These are phyloP conservation scores for Macrobrachium rosenbergii DNA, from an alignment of 1,140 invertebrate genomes.

Conservation along the genomic window DNA sequence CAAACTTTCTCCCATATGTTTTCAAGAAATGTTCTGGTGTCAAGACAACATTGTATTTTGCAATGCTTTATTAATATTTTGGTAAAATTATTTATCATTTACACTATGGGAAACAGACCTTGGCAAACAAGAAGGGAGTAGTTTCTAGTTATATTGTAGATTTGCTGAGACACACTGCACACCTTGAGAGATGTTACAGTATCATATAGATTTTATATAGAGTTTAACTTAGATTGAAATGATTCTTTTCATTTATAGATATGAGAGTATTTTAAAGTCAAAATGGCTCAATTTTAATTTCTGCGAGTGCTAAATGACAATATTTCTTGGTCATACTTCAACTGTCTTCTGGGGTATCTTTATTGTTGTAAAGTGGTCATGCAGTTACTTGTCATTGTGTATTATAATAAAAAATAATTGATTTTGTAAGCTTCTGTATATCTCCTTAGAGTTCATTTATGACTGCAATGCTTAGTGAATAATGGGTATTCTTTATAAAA, in stretches of 20 bases:
- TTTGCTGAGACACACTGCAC: slow-evolving; percentile 47
- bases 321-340: slow-evolving; percentile 21
- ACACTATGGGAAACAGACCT: no score
- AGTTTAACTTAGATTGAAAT: slow-evolving; percentile 36
- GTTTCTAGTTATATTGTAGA: slow-evolving; percentile 37
- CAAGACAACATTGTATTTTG: no score
- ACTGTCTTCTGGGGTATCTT: slow-evolving; percentile 28
- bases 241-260: slow-evolving; percentile 42
- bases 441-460: slow-evolving; percentile 35
- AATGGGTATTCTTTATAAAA: slow-evolving; percentile 38
- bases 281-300: slow-evolving; percentile 40
- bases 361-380: slow-evolving; percentile 26
- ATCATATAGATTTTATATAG: slow-evolving; percentile 60
- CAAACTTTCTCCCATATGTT: neutral
- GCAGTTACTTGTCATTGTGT: slow-evolving; percentile 27
- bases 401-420: slow-evolving; percentile 13
- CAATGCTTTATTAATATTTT: no score
- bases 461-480: slow-evolving; percentile 39
- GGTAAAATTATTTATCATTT: no score
- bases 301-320: slow-evolving; percentile 31
- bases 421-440: slow-evolving; percentile 12
- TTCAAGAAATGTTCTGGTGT: neutral
- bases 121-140: slow-evolving; percentile 1
- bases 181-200: slow-evolving; percentile 44
- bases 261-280: slow-evolving; percentile 33